Evolutionary conservation across 1,140 invertebrate species (phyloP), one percentile per base, ranked within the genome.

Genomic region (Drosophila nasuta): DNA sequence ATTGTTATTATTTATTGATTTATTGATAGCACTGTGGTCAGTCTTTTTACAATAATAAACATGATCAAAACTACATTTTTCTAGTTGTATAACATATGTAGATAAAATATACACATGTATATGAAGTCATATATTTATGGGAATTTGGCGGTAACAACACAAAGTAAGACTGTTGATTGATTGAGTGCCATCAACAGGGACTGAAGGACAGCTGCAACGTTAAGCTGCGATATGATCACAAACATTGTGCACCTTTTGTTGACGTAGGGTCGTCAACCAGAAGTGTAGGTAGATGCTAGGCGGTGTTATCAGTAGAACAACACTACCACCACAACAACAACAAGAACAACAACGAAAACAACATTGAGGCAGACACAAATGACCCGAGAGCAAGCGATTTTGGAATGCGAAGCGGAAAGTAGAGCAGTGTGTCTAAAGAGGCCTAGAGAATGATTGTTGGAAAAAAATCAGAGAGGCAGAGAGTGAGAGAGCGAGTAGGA

Each of bases 321-420:
- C 48, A 25, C 20, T 25, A 25, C 20, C 20, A 25, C 17, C 17
- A 17, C 17, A 69, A 48, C 20, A 76, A 43, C 48, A 62, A 20
- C 20, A 69, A 48, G 20, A 76, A 43, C 48, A 62, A 68, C 48
- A 69, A 77, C 49, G 70, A n/a, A n/a, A 60, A 25, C 20, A 25
- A 25, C 20, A 25, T 25, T 25, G 46, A 65, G 51, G 13, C 45
- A 30, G 20, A 38, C 8, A 33, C 38, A 43, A 58, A 70, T 57
- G 67, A 70, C 43, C 45, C 45, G 51, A 71, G 45, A 46, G 35
- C 48, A 41, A 68, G 10, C 67, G 48, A 76, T 82, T 82, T 86
- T 58, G 83, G 71, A 87, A 87, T 81, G 70, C 70, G 64, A 79
- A 87, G 69, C 57, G 71, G 20, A 71, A 73, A 71, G 60, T 81